A percentile compares a stretch with the other conserved stretches of the same genome.
These are phyloP conservation scores for Cheirogaleus medius DNA, from an alignment of 2,113 vertebrate genomes.

Conservation along the genomic window DNA sequence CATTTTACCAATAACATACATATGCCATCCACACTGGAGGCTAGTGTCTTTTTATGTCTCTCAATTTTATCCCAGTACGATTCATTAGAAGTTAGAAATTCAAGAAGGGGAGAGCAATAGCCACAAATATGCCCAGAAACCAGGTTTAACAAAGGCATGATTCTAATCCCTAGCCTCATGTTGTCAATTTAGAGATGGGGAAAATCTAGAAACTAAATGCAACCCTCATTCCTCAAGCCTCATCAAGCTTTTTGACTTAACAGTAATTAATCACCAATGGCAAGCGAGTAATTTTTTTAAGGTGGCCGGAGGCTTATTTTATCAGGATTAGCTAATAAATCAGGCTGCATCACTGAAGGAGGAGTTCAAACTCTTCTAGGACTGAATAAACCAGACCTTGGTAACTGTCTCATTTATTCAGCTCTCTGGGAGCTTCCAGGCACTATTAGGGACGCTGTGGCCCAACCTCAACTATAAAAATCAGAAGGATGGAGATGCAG, in stretches of 20 bases:
- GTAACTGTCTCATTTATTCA: slow-evolving; percentile 66
- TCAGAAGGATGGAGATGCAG: slow-evolving; percentile 33
- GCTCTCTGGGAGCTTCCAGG: slow-evolving; percentile 42
- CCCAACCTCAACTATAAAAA: slow-evolving; percentile 55
- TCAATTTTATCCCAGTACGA: slow-evolving; percentile 37
- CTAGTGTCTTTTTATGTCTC: slow-evolving; percentile 20
- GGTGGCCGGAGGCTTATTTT: slow-evolving; percentile 86
- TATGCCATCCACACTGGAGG: slow-evolving; percentile 5
- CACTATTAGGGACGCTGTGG: slow-evolving; percentile 21
- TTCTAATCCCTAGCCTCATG: slow-evolving; percentile 76
- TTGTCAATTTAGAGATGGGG: slow-evolving; percentile 73
- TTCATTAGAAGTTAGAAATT: slow-evolving; percentile 71
- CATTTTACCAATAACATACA: not conserved
- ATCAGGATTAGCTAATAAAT: slow-evolving; percentile 88
- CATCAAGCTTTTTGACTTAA: slow-evolving; percentile 83
- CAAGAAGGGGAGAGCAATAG: slow-evolving; percentile 60
- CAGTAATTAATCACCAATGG: slow-evolving; percentile 86
- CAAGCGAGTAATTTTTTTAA: slow-evolving; percentile 82
- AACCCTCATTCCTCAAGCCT: slow-evolving; percentile 80
- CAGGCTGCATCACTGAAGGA: slow-evolving; percentile 80
- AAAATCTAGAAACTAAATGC: slow-evolving; percentile 71
- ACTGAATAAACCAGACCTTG: slow-evolving; percentile 80
- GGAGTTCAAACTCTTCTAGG: slow-evolving; percentile 84
- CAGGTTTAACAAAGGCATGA: slow-evolving; percentile 79
- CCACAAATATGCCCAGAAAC: slow-evolving; percentile 75